Evolutionary conservation across 2,797 vertebrate genomes (phyloP).

Genomic region (Gymnoscopelus braueri): DNA sequence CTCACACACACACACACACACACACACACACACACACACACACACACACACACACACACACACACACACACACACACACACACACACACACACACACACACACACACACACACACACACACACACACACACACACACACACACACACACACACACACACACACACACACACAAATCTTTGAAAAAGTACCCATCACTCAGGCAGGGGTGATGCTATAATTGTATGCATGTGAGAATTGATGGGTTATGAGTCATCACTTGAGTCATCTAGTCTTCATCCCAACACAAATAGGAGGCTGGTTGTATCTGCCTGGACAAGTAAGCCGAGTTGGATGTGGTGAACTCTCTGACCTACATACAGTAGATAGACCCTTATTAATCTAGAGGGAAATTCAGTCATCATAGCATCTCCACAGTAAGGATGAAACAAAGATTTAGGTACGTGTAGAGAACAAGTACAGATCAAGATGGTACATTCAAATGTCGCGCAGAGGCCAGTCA

Average conservation of each 20-base stretch:
- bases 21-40: too few relatives aligned
- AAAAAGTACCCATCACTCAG: constrained; percentile 35
- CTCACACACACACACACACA: too few relatives aligned
- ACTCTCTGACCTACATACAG: constrained; percentile 21
- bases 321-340: constrained; percentile 27
- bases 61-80: neutral
- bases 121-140: neutral
- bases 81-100: neutral
- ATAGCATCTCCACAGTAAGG: too few relatives aligned
- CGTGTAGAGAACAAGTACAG: too few relatives aligned
- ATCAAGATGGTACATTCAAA: constrained; percentile 3
- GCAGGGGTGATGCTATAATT: constrained; percentile 7
- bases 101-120: neutral
- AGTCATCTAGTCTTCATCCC: constrained; percentile 40
- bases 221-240: constrained; percentile 27
- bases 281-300: constrained; percentile 3
- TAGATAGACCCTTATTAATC: too few relatives aligned
- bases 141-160: neutral
- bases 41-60: too few relatives aligned
- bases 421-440: too few relatives aligned
- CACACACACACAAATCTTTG: constrained; percentile 9
- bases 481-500: constrained; percentile 5
- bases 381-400: too few relatives aligned
- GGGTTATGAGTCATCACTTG: constrained; percentile 33
- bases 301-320: constrained; percentile 17